These are phyloP conservation scores for Alcedo quadribrachys DNA, from an alignment of 2,797 vertebrate species.

Conservation along the genomic window DNA sequence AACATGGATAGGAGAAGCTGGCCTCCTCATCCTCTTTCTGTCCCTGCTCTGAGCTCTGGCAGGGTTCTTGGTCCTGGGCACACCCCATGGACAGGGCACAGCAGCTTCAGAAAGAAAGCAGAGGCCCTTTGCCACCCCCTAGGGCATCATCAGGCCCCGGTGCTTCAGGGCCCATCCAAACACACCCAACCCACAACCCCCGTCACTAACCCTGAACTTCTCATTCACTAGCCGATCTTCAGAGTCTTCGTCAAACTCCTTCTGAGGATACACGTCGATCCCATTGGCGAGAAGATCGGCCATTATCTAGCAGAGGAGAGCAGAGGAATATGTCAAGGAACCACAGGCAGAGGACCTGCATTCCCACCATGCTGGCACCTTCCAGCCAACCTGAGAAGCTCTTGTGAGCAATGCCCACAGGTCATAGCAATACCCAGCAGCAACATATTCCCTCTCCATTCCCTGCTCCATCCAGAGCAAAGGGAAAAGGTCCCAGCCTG, in stretches of 20 bases:
- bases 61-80: not conserved
- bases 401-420: not conserved
- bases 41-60: not conserved
- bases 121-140: not conserved
- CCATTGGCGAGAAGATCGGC: slow-evolving; percentile 92
- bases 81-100: not conserved
- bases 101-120: not conserved
- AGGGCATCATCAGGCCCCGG: not conserved
- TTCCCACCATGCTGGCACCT: rapidly evolving
- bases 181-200: not conserved
- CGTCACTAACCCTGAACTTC: slow-evolving; percentile 89
- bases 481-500: not conserved
- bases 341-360: not conserved
- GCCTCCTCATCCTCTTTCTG: not conserved
- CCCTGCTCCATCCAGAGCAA: not conserved
- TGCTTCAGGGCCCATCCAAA: not conserved
- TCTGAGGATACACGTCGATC: slow-evolving; percentile 96
- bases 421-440: not conserved
- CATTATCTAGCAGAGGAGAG: slow-evolving; percentile 83
- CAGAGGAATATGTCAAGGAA: not conserved
- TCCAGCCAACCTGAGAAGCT: not conserved
- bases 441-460: not conserved
- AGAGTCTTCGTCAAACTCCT: slow-evolving; percentile 94
- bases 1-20: rapidly evolving
- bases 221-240: slow-evolving; percentile 94